phyloP scores from a whole-genome alignment of 2,797 vertebrate genomes.

The Melanotaenia pygmaea region DNA sequence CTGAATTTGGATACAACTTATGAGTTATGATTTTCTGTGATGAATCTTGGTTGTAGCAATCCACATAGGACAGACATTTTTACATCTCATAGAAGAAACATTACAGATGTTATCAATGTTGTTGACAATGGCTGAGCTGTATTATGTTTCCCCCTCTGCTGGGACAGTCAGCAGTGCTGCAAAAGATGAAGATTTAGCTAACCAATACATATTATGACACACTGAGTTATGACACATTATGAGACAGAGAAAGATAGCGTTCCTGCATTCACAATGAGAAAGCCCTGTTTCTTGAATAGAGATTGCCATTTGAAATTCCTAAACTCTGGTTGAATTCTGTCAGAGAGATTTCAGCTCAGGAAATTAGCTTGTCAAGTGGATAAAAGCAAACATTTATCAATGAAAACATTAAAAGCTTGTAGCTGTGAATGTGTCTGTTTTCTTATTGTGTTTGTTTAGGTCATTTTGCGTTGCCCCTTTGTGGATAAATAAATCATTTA shows the following conservation, averaged over 20 bases:
- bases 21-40: too few relatives aligned
- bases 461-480: neutral
- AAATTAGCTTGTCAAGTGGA: neutral
- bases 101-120: neutral
- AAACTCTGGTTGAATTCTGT: neutral
- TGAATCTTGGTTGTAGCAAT: too few relatives aligned
- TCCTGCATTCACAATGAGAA: slow-evolving; percentile 3
- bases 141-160: neutral
- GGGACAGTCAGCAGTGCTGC: too few relatives aligned
- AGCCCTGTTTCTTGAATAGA: neutral
- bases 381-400: neutral
- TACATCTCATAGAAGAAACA: neutral
- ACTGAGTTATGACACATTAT: neutral
- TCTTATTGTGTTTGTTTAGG: neutral
- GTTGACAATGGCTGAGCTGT: neutral
- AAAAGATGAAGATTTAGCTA: too few relatives aligned
- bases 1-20: too few relatives aligned
- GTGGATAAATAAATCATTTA: too few relatives aligned
- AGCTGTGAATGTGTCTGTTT: neutral
- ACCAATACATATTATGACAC: neutral
- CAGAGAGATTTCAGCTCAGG: neutral
- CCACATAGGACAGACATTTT: neutral
- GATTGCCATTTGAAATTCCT: neutral
- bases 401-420: too few relatives aligned
- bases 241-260: neutral